Conservation (phyloP, 2,113 vertebrate genomes). For the Ivindomyrus marchei region DNA sequence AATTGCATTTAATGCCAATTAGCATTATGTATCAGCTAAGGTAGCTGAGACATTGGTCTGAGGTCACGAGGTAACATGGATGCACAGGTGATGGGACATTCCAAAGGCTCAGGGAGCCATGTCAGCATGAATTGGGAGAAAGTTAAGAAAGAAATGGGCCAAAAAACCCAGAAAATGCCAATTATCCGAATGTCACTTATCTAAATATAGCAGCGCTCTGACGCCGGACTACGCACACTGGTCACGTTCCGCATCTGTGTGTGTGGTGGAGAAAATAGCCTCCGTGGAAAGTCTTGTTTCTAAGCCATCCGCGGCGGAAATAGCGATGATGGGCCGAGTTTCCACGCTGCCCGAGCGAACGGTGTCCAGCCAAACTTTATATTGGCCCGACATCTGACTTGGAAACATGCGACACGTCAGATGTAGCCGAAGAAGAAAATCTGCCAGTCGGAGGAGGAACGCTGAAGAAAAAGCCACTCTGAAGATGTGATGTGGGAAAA, state of each 20-base stretch:
- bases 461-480: background rate
- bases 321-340: background rate
- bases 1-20: background rate
- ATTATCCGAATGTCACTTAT: constrained; percentile 36
- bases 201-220: constrained; percentile 24
- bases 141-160: constrained; percentile 24
- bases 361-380: background rate
- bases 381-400: background rate
- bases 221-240: background rate
- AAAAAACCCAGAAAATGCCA: constrained; percentile 30
- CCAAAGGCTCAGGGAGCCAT: constrained; percentile 35
- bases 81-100: constrained; percentile 35
- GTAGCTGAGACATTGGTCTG: background rate
- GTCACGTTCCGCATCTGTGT: background rate
- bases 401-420: constrained; percentile 6
- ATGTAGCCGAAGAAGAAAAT: background rate
- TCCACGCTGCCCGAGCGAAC: background rate
- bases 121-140: constrained; percentile 34
- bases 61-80: constrained; percentile 35
- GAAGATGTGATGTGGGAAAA: background rate
- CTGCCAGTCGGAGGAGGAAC: background rate
- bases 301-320: constrained; percentile 12
- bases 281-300: background rate
- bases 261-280: background rate
- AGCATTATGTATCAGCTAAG: background rate